Conservation (phyloP, 2,888 invertebrate species). For the Biston stratarius region DNA sequence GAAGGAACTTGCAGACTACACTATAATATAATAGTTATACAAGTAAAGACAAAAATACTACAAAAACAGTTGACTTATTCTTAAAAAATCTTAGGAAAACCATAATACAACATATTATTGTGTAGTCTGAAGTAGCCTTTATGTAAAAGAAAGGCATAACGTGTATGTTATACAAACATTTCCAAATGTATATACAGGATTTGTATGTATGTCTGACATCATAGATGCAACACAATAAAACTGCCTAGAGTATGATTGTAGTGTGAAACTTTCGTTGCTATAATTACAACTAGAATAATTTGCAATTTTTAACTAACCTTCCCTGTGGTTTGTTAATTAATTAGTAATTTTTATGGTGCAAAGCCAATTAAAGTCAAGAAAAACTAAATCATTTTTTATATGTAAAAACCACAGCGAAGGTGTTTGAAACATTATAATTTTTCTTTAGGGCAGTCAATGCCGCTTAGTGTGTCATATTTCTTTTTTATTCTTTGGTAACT, state of each 20-base stretch:
- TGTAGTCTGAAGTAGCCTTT: neutral
- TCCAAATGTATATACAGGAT: constrained; percentile 10
- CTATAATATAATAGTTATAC: neutral
- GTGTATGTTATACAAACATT: constrained; percentile 12
- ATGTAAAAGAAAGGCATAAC: constrained; percentile 8
- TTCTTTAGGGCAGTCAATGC: constrained; percentile 64
- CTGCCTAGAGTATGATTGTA: constrained; percentile 50
- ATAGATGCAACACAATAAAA: constrained; percentile 34
- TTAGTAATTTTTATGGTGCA: constrained; percentile 30
- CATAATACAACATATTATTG: neutral
- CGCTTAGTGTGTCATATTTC: constrained; percentile 83
- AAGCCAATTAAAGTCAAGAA: constrained; percentile 35
- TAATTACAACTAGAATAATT: constrained; percentile 40
- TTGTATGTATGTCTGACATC: constrained; percentile 13
- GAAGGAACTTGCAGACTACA: neutral
- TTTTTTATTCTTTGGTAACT: constrained; percentile 66
- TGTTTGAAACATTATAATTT: constrained; percentile 58
- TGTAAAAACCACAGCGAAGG: constrained; percentile 65
- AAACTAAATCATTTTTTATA: constrained; percentile 35
- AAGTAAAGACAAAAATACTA: too few relatives aligned
- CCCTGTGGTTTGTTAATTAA: constrained; percentile 63
- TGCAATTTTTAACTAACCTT: constrained; percentile 52
- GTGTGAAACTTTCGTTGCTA: constrained; percentile 39
- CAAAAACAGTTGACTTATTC: too few relatives aligned
- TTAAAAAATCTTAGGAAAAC: neutral